Conservation (phyloP, 2,888 invertebrate genomes). For the Spilarctia lutea region DNA sequence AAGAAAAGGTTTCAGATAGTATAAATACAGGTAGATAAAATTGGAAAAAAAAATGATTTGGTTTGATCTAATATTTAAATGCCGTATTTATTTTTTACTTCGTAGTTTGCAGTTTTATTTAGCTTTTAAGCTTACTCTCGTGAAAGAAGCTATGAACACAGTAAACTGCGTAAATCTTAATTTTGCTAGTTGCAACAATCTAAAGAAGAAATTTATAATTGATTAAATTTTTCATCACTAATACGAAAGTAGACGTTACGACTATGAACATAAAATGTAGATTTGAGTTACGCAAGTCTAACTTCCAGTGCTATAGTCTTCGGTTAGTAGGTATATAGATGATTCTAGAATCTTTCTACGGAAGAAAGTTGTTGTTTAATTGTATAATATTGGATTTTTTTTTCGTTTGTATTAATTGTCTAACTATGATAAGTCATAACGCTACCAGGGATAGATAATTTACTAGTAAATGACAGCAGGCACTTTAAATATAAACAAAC, state of each 20-base stretch:
- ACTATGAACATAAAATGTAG: not conserved
- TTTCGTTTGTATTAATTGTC: not conserved
- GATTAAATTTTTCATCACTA: not conserved
- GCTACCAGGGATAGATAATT: not conserved
- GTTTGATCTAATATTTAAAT: not conserved
- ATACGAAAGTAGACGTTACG: not conserved
- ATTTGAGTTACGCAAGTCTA: not conserved
- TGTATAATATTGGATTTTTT: not conserved
- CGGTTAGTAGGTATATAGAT: not conserved
- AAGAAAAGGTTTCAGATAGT: too few relatives aligned
- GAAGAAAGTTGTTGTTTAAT: not conserved
- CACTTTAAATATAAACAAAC: constrained; percentile 5
- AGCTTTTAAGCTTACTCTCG: not conserved
- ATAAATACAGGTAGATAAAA: too few relatives aligned
- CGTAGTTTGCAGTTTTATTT: not conserved
- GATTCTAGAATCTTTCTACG: not conserved
- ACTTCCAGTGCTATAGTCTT: not conserved
- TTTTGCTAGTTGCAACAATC: not conserved
- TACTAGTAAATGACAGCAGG: not conserved
- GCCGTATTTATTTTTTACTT: not conserved
- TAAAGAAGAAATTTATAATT: not conserved
- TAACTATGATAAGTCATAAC: not conserved
- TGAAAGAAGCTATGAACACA: not conserved
- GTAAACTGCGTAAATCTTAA: not conserved
- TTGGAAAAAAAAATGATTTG: too few relatives aligned